Evolutionary conservation across 2,888 invertebrate genomes (phyloP), one percentile per base, ranked within the genome.

Genomic region (Iselma pallidipennis): DNA sequence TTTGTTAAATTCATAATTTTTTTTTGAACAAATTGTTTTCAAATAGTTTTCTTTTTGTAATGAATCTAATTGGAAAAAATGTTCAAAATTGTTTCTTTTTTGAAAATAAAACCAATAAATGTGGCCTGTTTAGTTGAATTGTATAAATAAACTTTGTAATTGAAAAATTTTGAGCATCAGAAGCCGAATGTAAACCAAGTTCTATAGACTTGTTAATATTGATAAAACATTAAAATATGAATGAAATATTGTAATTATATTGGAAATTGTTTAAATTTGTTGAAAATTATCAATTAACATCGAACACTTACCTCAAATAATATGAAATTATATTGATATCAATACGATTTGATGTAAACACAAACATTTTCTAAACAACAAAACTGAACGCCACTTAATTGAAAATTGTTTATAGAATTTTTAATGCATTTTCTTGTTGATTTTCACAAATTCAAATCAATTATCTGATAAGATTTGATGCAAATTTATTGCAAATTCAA

Each of bases 331-430:
- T 85, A 84, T 81, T 83, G 83, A 85, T 85, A 83, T 82, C 84
- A 84, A 81, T 83, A 85, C 85, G 86, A 85, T 86, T 85, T 85
- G 88, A 90, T 90, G 90, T 90, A 90, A 90, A 90, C 90, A 90
- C 86, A 87, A 87, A 85, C 86, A 86, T 85, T 85, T 85, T n/a
- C n/a, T 81, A 73, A 75, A 73, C 78, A 76, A 72, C 71, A 71
- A 67, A 69, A 67, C 74, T 77, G 80, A 80, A 82, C 83, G 79
- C 77, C 75, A 72, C 45, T 45, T 4, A 10, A 71, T 77, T 78
- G 78, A 71, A 75, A 74, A 74, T 71, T 74, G 76, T 78, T 73
- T 73, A 75, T 77, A 74, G 74, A 75, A 79, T 76, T 80, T 75
- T 75, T 79, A 80, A 79, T 81, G 81, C 82, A 77, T 79, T 80